These are phyloP conservation scores for Noctua janthe DNA, from an alignment of 2,888 invertebrate genomes.

Conservation along the genomic window DNA sequence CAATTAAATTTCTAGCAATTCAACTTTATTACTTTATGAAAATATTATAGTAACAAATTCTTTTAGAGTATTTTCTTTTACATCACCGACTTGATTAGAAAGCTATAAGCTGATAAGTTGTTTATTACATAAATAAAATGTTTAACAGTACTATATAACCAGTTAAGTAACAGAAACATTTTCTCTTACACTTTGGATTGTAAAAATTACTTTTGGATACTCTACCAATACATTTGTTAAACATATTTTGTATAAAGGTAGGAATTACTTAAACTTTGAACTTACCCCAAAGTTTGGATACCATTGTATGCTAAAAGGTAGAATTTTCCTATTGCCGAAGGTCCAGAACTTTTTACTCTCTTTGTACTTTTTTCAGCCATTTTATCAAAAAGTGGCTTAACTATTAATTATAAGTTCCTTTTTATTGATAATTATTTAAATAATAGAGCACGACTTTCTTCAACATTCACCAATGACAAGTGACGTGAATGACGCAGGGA, in stretches of 20 bases:
- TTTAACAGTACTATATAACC: not conserved
- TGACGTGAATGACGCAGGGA: not conserved
- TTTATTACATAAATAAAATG: not conserved
- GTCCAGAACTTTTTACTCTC: conserved; percentile 84
- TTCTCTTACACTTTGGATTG: not conserved
- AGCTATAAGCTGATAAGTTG: not conserved
- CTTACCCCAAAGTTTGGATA: conserved; percentile 94
- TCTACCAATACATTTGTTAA: not conserved
- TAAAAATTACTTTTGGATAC: not conserved
- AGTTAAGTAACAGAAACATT: not conserved
- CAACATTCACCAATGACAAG: not conserved
- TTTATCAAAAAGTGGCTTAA: conserved; percentile 13
- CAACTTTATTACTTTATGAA: too few relatives aligned
- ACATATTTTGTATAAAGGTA: not conserved
- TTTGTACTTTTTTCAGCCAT: conserved; percentile 76
- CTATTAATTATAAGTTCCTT: not conserved
- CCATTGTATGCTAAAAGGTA: conserved; percentile 94
- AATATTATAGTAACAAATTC: not conserved
- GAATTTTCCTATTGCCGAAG: conserved; percentile 88
- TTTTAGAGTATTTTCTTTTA: not conserved
- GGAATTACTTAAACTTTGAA: conserved; percentile 49
- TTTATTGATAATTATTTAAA: not conserved
- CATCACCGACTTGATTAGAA: not conserved
- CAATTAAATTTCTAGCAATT: too few relatives aligned
- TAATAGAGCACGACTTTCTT: conserved; percentile 1